Evolutionary conservation across 2,797 vertebrate genomes (phyloP).

Genomic region (Psittacula echo): DNA sequence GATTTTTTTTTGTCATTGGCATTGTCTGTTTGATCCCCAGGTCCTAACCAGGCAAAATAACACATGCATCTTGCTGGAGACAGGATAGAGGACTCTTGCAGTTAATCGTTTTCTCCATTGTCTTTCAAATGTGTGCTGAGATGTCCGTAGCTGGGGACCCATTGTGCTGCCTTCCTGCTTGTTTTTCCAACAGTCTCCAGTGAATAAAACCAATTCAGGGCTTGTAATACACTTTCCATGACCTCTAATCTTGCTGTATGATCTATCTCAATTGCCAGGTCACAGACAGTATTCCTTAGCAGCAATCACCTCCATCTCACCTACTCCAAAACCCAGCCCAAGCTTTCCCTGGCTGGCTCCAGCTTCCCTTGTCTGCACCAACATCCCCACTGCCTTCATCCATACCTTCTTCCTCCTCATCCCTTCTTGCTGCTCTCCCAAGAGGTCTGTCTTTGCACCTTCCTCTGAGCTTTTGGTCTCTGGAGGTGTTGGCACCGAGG

Average conservation of each 20-base stretch:
- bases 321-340: not conserved
- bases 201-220: slow-evolving; percentile 58
- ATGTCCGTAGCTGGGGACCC: slow-evolving; percentile 40
- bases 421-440: not conserved
- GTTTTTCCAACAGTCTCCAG: slow-evolving; percentile 66
- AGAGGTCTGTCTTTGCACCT: not conserved
- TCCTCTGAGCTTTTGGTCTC: not conserved
- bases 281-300: slow-evolving; percentile 29
- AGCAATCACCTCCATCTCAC: not conserved
- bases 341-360: not conserved
- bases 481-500: not conserved
- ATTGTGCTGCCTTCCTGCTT: slow-evolving; percentile 72
- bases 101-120: slow-evolving; percentile 69
- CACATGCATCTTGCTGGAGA: slow-evolving; percentile 60
- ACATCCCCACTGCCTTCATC: not conserved
- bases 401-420: not conserved
- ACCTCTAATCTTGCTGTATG: slow-evolving; percentile 46
- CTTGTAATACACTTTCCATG: slow-evolving; percentile 60
- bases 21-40: slow-evolving; percentile 36
- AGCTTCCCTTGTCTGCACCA: not conserved
- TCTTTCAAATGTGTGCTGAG: slow-evolving; percentile 62
- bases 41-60: slow-evolving; percentile 48
- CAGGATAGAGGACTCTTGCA: slow-evolving; percentile 68
- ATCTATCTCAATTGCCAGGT: slow-evolving; percentile 40
- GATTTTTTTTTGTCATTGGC: not conserved